Percentiles rank a stretch among this genome's conserved stretches.
Conservation (phyloP, 1,140 invertebrate species). For the Bombus balteatus region DNA sequence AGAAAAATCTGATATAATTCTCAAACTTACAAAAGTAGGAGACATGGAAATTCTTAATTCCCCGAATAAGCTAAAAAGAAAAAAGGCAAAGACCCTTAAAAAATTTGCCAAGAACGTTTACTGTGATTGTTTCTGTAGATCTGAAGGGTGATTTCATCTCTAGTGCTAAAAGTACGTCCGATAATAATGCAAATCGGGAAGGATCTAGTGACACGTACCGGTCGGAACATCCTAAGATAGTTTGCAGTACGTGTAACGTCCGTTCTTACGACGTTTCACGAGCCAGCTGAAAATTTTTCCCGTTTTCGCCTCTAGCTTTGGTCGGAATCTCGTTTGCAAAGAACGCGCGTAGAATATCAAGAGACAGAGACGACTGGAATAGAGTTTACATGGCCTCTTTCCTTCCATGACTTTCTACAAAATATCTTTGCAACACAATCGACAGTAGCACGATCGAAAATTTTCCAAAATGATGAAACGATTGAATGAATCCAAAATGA, state of each 20-base stretch:
- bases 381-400: slow-evolving; percentile 32
- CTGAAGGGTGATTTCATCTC: not conserved
- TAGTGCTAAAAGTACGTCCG: not conserved
- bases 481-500: no score
- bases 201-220: slow-evolving; percentile 22
- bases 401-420: slow-evolving; percentile 21
- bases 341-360: slow-evolving; percentile 65
- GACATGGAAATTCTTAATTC: not conserved
- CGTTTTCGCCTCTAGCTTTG: slow-evolving; percentile 18
- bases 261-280: slow-evolving; percentile 62
- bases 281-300: slow-evolving; percentile 61
- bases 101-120: not conserved
- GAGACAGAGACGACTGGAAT: slow-evolving; percentile 18
- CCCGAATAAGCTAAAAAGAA: not conserved
- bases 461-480: not conserved
- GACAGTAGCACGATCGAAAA: not conserved
- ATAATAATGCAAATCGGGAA: slow-evolving; percentile 44
- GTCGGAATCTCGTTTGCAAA: slow-evolving; percentile 68
- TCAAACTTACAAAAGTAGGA: no score
- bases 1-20: not conserved
- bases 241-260: slow-evolving; percentile 61
- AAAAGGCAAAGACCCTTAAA: no score
- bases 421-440: slow-evolving; percentile 18
- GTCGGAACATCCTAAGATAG: slow-evolving; percentile 42
- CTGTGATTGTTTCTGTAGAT: slow-evolving; percentile 10